Evolutionary conservation across 2,888 invertebrate species (phyloP).

Genomic region (Slavum lentiscoides): DNA sequence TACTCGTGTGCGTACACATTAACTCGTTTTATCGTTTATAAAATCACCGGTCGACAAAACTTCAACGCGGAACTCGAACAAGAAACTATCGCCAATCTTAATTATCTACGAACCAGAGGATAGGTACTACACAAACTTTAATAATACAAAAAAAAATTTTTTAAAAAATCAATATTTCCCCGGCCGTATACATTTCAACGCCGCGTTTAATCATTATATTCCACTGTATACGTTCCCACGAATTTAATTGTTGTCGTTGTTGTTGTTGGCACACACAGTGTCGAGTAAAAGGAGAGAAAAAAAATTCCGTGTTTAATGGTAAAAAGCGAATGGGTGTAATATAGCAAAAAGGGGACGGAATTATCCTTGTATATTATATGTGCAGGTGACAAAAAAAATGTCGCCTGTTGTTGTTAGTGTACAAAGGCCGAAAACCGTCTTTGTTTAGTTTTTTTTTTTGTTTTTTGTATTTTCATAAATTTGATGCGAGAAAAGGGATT

Average conservation of each 20-base stretch:
- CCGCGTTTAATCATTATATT: conserved; percentile 16
- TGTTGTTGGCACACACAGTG: background rate
- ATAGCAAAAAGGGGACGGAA: background rate
- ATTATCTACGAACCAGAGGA: conserved; percentile 12
- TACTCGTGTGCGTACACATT: conserved; percentile 14
- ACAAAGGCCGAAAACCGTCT: background rate
- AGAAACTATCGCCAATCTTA: conserved; percentile 16
- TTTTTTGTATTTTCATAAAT: background rate
- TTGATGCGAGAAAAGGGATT: conserved; percentile 8
- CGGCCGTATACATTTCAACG: conserved; percentile 6
- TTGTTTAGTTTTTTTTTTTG: background rate
- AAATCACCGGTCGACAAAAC: conserved; percentile 15
- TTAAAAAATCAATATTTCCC: background rate
- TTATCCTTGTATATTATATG: background rate
- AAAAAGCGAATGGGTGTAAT: conserved; percentile 32
- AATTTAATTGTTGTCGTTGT: conserved; percentile 8
- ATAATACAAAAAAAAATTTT: conserved; percentile 1
- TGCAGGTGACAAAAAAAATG: background rate
- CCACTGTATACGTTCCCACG: background rate
- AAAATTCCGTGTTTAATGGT: background rate
- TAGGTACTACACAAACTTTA: background rate
- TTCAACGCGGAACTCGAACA: background rate
- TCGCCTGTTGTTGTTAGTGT: background rate
- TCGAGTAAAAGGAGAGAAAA: background rate
- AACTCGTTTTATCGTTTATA: conserved; percentile 8